Conservation (phyloP, 2,113 vertebrate species). For the Cairina moschata region DNA sequence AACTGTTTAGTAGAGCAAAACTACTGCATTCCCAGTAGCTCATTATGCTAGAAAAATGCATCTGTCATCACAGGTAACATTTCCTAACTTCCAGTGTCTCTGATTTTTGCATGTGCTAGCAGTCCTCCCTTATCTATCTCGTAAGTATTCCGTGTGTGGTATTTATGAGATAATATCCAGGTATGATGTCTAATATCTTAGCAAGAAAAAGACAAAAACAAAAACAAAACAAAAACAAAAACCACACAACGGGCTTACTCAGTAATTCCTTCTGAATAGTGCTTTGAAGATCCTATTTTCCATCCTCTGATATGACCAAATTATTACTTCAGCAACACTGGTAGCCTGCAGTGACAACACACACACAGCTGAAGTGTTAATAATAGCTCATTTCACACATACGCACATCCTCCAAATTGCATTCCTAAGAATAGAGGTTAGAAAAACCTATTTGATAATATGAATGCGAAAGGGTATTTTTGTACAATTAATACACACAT, state of each 20-base stretch:
- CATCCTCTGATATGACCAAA: not conserved
- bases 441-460: constrained; percentile 8
- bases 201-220: not conserved
- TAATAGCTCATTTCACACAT: not conserved
- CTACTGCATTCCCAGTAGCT: not conserved
- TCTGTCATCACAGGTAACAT: not conserved
- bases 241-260: not conserved
- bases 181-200: not conserved
- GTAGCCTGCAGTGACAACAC: not conserved
- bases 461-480: not conserved
- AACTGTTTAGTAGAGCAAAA: not conserved
- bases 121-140: not conserved
- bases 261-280: not conserved
- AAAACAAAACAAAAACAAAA: not conserved
- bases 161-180: constrained; percentile 16
- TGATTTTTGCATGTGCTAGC: not conserved
- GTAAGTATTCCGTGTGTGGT: not conserved
- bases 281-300: not conserved
- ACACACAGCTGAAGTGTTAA: not conserved
- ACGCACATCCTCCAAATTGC: not conserved
- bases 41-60: not conserved
- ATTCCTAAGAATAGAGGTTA: not conserved
- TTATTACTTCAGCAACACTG: constrained; percentile 35
- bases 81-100: not conserved
- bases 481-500: constrained; percentile 16